Percentiles rank a stretch among this genome's conserved stretches.
Evolutionary conservation across 2,888 invertebrate genomes (phyloP).

Genomic region (Sinhomidia bicolor): DNA sequence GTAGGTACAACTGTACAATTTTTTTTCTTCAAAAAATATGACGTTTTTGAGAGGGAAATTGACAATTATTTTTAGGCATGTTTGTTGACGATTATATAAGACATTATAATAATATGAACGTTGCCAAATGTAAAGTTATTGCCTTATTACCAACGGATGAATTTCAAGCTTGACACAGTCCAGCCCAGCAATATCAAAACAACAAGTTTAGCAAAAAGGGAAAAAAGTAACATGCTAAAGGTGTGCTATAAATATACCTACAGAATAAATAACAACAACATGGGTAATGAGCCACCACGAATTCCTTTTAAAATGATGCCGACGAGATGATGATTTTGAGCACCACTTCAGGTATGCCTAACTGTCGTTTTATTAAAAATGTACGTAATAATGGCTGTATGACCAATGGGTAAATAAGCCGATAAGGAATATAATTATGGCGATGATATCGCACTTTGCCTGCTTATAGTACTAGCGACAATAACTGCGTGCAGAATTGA

Average conservation of each 20-base stretch:
- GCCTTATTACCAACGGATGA: constrained; percentile 1
- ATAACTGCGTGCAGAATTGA: constrained; percentile 36
- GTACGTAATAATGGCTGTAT: background rate
- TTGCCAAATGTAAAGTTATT: constrained; percentile 66
- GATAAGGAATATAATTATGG: no score
- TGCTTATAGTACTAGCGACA: no score
- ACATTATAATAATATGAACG: constrained; percentile 12
- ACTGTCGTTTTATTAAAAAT: background rate
- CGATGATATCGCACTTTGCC: background rate
- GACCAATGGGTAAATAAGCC: background rate
- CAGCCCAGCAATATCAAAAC: background rate
- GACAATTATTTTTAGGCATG: constrained; percentile 54
- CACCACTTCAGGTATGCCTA: background rate
- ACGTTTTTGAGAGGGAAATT: constrained; percentile 58
- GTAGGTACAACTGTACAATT: no score
- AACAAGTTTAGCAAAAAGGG: background rate
- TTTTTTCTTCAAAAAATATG: background rate
- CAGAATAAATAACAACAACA: no score
- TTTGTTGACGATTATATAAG: background rate
- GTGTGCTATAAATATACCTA: background rate
- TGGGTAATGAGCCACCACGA: background rate
- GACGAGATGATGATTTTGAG: background rate
- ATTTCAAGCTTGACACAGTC: background rate
- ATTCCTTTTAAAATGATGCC: background rate
- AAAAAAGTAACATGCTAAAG: background rate